These are phyloP conservation scores for Lapara coniferarum DNA, from an alignment of 2,888 invertebrate species.

Conservation along the genomic window DNA sequence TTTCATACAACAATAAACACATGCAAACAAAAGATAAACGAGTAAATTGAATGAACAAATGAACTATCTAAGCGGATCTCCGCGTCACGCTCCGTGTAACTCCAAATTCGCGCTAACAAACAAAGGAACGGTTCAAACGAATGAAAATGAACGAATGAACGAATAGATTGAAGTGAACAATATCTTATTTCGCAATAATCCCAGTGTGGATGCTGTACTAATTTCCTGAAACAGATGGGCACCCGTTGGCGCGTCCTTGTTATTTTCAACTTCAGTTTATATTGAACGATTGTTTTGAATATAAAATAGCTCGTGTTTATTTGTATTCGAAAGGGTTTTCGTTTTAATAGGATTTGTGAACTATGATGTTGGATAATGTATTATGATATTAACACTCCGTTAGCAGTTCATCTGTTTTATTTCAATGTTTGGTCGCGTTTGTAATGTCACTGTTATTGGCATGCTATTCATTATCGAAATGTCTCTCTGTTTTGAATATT, in stretches of 20 bases:
- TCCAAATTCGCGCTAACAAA: conserved; percentile 56
- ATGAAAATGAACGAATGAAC: conserved; percentile 67
- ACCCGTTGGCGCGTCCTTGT: conserved; percentile 42
- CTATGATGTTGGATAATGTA: conserved; percentile 20
- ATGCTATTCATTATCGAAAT: not conserved
- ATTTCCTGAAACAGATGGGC: conserved; percentile 81
- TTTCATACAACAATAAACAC: conserved; percentile 28
- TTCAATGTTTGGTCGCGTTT: not conserved
- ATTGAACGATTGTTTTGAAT: conserved; percentile 59
- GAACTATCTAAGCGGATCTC: conserved; percentile 39
- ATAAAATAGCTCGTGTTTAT: conserved; percentile 44
- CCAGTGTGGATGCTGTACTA: conserved; percentile 74
- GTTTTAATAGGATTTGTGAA: conserved; percentile 24
- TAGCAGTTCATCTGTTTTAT: not conserved
- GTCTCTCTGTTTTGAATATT: not conserved
- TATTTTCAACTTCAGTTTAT: conserved; percentile 68
- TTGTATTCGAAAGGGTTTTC: conserved; percentile 24
- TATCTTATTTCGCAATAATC: conserved; percentile 82
- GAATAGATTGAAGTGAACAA: conserved; percentile 78
- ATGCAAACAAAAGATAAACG: conserved; percentile 25
- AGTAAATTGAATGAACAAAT: conserved; percentile 35
- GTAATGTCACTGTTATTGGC: not conserved
- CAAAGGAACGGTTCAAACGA: conserved; percentile 73
- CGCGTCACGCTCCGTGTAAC: conserved; percentile 31
- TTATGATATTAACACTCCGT: conserved; percentile 19